phyloP scores from a whole-genome alignment of 2,888 invertebrate species.

The Azorinus chamasolen region DNA sequence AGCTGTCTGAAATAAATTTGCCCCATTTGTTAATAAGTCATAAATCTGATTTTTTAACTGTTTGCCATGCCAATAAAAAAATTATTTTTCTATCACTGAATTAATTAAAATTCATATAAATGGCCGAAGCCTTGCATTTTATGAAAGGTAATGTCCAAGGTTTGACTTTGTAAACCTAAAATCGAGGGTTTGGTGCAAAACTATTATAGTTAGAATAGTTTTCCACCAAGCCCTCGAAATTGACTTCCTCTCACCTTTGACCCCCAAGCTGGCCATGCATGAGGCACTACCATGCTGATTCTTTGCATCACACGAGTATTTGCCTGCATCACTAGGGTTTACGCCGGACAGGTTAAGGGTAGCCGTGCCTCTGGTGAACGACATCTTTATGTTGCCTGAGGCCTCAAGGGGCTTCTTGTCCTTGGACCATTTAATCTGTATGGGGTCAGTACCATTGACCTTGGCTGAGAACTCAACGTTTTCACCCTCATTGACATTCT shows the following conservation, averaged over 20 bases:
- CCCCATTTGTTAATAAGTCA: no score
- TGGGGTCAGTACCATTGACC: constrained; percentile 83
- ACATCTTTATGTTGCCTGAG: constrained; percentile 92
- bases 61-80: no score
- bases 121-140: no score
- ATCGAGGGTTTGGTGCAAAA: no score
- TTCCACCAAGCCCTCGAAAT: no score
- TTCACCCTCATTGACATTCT: constrained; percentile 81
- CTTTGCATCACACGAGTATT: constrained; percentile 91
- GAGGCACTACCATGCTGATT: constrained; percentile 82
- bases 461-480: constrained; percentile 81
- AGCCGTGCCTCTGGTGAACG: constrained; percentile 84
- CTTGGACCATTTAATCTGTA: constrained; percentile 81
- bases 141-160: no score
- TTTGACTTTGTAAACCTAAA: no score
- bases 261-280: constrained; percentile 77
- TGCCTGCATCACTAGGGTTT: constrained; percentile 91
- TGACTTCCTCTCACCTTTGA: constrained; percentile 82
- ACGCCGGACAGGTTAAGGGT: constrained; percentile 93
- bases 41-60: no score
- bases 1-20: no score
- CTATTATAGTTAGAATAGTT: no score
- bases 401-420: constrained; percentile 91
- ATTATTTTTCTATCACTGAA: no score
- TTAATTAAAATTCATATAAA: no score